These are phyloP conservation scores for Aselliscus stoliczkanus DNA, from an alignment of 2,797 vertebrate genomes.

Conservation along the genomic window DNA sequence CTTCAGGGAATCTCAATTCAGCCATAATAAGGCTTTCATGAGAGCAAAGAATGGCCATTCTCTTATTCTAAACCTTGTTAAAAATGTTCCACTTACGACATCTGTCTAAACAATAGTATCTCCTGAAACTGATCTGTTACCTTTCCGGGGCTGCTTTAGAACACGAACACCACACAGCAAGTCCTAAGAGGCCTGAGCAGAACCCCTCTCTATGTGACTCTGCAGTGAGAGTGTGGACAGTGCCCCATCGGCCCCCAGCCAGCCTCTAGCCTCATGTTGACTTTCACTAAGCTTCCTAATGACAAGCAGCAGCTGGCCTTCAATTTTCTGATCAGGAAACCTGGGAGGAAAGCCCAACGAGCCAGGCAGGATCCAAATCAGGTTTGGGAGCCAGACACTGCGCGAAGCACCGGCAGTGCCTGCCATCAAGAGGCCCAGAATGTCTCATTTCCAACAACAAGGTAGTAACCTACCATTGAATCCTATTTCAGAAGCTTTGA, in stretches of 20 bases:
- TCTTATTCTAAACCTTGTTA: not conserved
- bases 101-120: not conserved
- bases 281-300: slow-evolving; percentile 57
- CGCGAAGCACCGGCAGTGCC: not conserved
- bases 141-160: not conserved
- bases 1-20: not conserved
- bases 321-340: slow-evolving; percentile 62
- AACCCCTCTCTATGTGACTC: not conserved
- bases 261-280: slow-evolving; percentile 19
- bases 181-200: not conserved
- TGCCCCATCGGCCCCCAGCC: not conserved
- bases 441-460: slow-evolving; percentile 7
- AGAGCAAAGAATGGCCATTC: not conserved
- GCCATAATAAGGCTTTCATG: not conserved
- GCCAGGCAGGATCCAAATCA: slow-evolving; percentile 43
- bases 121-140: not conserved
- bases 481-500: not conserved
- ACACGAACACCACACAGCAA: no score
- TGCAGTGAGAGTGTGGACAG: not conserved
- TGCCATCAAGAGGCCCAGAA: slow-evolving; percentile 13
- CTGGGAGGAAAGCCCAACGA: slow-evolving; percentile 59
- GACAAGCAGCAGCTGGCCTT: slow-evolving; percentile 66
- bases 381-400: slow-evolving; percentile 9
- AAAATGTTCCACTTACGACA: not conserved
- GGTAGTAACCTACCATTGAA: not conserved